Evolutionary conservation across 2,888 invertebrate species (phyloP).

Genomic region (Chrysopilus asiliformis): DNA sequence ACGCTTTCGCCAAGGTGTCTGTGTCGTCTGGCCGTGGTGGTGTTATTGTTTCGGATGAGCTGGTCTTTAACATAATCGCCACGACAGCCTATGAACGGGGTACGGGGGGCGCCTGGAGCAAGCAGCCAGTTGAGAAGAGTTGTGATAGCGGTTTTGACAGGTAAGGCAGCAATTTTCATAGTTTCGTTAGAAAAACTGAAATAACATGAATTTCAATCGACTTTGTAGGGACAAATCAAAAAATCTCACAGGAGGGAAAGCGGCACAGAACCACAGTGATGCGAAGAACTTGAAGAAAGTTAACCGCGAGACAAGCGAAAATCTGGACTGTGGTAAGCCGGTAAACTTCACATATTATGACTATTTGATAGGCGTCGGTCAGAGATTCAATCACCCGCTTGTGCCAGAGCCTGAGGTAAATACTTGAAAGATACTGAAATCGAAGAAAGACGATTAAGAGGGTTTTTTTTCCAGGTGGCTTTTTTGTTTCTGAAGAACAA

Average conservation of each 20-base stretch:
- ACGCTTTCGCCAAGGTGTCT: too few species aligned
- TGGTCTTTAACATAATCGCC: conserved; percentile 61
- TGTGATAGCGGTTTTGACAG: conserved; percentile 16
- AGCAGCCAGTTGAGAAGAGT: conserved; percentile 36
- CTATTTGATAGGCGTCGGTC: conserved; percentile 72
- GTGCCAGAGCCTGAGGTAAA: conserved; percentile 70
- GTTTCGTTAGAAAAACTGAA: neutral
- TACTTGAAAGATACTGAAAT: too few species aligned
- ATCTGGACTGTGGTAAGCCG: conserved; percentile 69
- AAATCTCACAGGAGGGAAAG: conserved; percentile 1
- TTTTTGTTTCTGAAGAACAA: conserved; percentile 54
- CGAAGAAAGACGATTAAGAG: too few species aligned
- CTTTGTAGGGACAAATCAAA: conserved; percentile 11
- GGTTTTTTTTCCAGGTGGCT: conserved; percentile 42
- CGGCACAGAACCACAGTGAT: neutral
- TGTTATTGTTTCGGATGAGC: too few species aligned
- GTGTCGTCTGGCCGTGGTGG: too few species aligned
- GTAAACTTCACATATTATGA: conserved; percentile 84
- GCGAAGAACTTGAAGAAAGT: conserved; percentile 13
- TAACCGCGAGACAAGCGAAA: conserved; percentile 38
- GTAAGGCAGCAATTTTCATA: conserved; percentile 8
- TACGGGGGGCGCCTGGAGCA: conserved; percentile 52
- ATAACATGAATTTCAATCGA: neutral
- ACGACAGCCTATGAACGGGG: conserved; percentile 51
- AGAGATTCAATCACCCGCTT: conserved; percentile 66